Conservation (phyloP, 2,113 vertebrate species). For the Ailuropoda melanoleuca region DNA sequence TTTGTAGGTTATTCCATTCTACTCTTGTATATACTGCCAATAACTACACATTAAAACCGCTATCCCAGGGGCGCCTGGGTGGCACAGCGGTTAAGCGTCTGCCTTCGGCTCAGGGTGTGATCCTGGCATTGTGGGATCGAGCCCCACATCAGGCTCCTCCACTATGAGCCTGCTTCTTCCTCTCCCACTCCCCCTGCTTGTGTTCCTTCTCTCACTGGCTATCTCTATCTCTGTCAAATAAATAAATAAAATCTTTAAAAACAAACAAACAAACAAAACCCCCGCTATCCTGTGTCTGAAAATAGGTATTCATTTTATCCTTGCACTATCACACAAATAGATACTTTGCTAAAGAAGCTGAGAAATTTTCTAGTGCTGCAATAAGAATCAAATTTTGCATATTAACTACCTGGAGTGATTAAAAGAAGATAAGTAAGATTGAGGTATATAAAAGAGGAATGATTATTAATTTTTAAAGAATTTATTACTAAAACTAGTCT, state of each 20-base stretch:
- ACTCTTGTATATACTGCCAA: background rate
- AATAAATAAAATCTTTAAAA: too few relatives aligned
- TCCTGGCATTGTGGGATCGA: too few relatives aligned
- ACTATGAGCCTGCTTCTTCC: too few relatives aligned
- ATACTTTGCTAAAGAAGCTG: background rate
- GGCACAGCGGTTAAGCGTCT: too few relatives aligned
- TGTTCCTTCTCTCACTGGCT: too few relatives aligned
- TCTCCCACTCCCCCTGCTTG: too few relatives aligned
- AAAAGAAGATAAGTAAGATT: background rate
- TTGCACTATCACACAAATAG: background rate
- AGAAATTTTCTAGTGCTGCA: background rate
- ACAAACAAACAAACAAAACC: too few relatives aligned
- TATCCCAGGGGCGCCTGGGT: too few relatives aligned
- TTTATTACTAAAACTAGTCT: constrained; percentile 30
- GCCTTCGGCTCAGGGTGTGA: too few relatives aligned
- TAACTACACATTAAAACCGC: background rate
- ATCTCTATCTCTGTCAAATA: too few relatives aligned
- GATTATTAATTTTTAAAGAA: constrained; percentile 24
- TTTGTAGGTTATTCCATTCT: background rate
- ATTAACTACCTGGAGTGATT: background rate
- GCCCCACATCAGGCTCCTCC: too few relatives aligned
- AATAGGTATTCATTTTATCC: background rate
- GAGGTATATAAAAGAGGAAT: background rate
- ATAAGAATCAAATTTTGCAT: background rate
- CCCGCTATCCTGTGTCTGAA: background rate